Evolutionary conservation across 2,888 invertebrate species (phyloP).

Genomic region (Gymnosoma rotundatum): DNA sequence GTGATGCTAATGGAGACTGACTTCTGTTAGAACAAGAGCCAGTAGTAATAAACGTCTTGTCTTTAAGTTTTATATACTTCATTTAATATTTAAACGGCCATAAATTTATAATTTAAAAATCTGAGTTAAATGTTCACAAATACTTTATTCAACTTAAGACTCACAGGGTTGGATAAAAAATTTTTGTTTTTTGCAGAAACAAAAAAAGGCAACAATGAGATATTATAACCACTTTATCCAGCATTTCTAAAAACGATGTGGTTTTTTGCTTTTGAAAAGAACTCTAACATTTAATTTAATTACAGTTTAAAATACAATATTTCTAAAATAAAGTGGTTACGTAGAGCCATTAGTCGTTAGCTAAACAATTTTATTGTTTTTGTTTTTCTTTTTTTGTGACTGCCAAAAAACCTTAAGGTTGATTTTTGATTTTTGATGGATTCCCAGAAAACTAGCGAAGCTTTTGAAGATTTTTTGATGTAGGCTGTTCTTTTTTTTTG

Average conservation of each 20-base stretch:
- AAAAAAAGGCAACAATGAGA: not conserved
- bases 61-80: slow-evolving; percentile 47
- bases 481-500: not conserved
- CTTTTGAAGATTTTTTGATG: slow-evolving; percentile 29
- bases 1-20: slow-evolving; percentile 47
- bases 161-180: not conserved
- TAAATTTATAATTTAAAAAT: slow-evolving; percentile 65
- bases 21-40: slow-evolving; percentile 44
- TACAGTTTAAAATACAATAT: slow-evolving; percentile 32
- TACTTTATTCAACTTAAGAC: not conserved
- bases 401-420: not conserved
- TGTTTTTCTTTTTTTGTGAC: too few species aligned
- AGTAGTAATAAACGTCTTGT: slow-evolving; percentile 51
- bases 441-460: slow-evolving; percentile 46
- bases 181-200: not conserved
- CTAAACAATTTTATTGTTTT: slow-evolving; percentile 47
- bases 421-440: slow-evolving; percentile 42
- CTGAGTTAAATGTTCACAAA: slow-evolving; percentile 13
- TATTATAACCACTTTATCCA: too few species aligned
- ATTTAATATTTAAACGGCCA: slow-evolving; percentile 62
- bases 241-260: not conserved
- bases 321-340: not conserved
- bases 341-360: slow-evolving; percentile 45
- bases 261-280: slow-evolving; percentile 1
- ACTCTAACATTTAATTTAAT: slow-evolving; percentile 58